Base-by-base conservation (phyloP, 2,797 vertebrate species). In the Knipowitschia caucasica region DNA sequence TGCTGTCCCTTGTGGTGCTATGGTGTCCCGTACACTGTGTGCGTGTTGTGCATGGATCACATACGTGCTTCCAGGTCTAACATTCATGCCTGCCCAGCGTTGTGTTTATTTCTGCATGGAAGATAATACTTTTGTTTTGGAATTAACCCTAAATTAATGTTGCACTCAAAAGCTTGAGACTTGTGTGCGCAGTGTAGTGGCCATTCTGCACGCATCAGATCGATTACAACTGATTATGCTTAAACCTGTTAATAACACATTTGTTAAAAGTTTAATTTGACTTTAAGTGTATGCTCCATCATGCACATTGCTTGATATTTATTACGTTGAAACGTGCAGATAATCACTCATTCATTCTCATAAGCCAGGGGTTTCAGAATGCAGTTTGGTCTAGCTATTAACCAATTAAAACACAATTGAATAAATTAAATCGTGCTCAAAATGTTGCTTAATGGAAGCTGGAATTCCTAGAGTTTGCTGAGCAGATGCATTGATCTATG, bases 231-330 rank as follows among this genome's bases (percentile, higher is more conserved):
- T n/a, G n/a, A n/a, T n/a, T 42, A 23, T 5, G 40, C 11, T 4
- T 11, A 9, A 23, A 12, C 10, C 6, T 43, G 14, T 44, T 25
- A 7, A 26, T 7, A 7, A 29, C 15, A 29, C 15, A 17, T 26
- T 26, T 11, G 29, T 1, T 8, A 2, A 5, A 15, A 14, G 8
- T 18, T 30, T 2, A 10, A 18, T 14, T 15, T 50, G 12, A 23
- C 18, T 24, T 24, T 7, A 34, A n/a, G n/a, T n/a, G n/a, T 56
- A 44, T 59, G 59, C 46, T 50, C 56, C 57, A 62, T 8, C 20
- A 25, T 34, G 33, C n/a, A n/a, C n/a, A n/a, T n/a, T n/a, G n/a
- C n/a, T n/a, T n/a, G n/a, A n/a, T n/a, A n/a, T n/a, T n/a, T n/a
- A n/a, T n/a, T n/a, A n/a, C n/a, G n/a, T n/a, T n/a, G n/a, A n/a